Conservation (phyloP, 2,888 invertebrate genomes). For the Agrilus biguttatus region DNA sequence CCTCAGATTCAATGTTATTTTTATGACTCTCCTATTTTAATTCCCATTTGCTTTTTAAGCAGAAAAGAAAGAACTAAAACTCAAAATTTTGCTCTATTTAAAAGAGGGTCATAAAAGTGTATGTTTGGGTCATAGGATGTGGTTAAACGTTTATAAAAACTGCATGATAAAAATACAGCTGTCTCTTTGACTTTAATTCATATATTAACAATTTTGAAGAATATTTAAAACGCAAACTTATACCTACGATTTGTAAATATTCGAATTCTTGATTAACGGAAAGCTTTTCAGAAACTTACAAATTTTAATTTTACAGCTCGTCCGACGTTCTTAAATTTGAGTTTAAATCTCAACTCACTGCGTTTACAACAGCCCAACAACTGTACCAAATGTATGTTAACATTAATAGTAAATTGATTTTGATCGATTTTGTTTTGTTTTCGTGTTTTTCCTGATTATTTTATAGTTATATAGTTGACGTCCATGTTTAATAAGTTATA, state of each 20-base stretch:
- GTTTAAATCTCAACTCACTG: slow-evolving; percentile 83
- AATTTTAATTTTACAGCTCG: slow-evolving; percentile 67
- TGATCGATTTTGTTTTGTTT: slow-evolving; percentile 10
- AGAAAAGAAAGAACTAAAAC: no score
- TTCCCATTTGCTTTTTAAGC: no score
- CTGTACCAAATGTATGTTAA: slow-evolving; percentile 69
- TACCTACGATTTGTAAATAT: no score
- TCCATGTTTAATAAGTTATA: background rate
- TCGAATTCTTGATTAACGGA: background rate
- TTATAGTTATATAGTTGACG: slow-evolving; percentile 5
- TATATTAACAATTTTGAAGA: background rate
- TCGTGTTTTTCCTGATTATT: slow-evolving; percentile 3
- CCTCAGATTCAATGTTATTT: no score
- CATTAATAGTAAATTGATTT: slow-evolving; percentile 10
- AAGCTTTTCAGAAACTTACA: slow-evolving; percentile 1
- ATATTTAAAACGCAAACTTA: background rate
- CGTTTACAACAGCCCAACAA: slow-evolving; percentile 69
- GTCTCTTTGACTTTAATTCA: slow-evolving; percentile 31
- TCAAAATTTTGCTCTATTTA: no score
- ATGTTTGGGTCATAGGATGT: no score
- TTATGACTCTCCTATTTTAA: no score
- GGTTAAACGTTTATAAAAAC: no score
- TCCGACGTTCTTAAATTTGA: slow-evolving; percentile 96
- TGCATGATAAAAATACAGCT: slow-evolving; percentile 8
- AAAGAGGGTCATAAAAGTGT: no score